Evolutionary conservation across 1,140 invertebrate genomes (phyloP).

Genomic region (Penaeus vannamei): DNA sequence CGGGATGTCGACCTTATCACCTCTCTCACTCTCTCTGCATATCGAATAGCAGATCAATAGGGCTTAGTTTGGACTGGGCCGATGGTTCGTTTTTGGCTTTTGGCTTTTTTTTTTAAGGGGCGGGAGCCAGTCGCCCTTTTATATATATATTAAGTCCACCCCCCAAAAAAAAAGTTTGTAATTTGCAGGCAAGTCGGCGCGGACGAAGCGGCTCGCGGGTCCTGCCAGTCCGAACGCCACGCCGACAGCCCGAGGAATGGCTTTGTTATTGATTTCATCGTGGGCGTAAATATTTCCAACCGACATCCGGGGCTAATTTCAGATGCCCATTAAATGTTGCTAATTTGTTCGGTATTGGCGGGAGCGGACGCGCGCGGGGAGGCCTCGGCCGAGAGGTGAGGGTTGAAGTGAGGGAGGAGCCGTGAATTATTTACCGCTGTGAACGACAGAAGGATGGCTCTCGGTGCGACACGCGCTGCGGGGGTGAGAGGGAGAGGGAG

Average conservation of each 20-base stretch:
- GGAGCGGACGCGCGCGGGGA: neutral
- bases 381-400: neutral
- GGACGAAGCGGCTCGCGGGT: too few species aligned
- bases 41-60: slow-evolving; percentile 63
- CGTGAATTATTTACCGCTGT: too few species aligned
- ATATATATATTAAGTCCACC: too few species aligned
- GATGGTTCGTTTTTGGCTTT: slow-evolving; percentile 26
- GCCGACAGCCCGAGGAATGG: neutral
- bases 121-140: neutral
- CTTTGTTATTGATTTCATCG: slow-evolving; percentile 8
- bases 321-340: slow-evolving; percentile 49
- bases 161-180: too few species aligned
- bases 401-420: neutral
- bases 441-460: too few species aligned
- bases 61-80: slow-evolving; percentile 42
- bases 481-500: slow-evolving; percentile 7
- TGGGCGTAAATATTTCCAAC: neutral
- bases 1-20: slow-evolving; percentile 27
- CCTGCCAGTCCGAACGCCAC: too few species aligned
- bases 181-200: too few species aligned
- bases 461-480: neutral
- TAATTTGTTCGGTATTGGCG: slow-evolving; percentile 43
- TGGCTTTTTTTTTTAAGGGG: neutral
- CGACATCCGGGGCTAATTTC: slow-evolving; percentile 34
- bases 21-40: slow-evolving; percentile 44